Evolutionary conservation across 2,113 vertebrate species (phyloP).

Genomic region (Heloderma charlesbogerti): DNA sequence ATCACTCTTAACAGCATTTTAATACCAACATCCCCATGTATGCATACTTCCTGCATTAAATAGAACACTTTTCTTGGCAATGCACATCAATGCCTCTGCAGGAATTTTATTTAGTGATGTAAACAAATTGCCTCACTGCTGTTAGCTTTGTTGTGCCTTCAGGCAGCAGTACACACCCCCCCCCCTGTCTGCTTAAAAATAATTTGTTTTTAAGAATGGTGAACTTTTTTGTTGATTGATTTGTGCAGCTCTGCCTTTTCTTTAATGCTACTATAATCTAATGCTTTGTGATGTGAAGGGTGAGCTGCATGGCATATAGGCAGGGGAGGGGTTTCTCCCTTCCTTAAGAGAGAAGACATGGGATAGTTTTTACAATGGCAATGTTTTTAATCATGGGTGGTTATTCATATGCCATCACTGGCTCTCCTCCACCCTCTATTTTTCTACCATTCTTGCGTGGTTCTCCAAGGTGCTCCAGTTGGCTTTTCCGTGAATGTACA

Average conservation of each 20-base stretch:
- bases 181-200: slow-evolving; percentile 2
- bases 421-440: neutral
- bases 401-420: neutral
- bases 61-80: slow-evolving; percentile 16
- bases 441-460: neutral
- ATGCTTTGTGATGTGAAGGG: neutral
- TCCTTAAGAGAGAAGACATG: neutral
- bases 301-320: neutral
- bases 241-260: neutral
- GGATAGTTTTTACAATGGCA: neutral
- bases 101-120: slow-evolving; percentile 29
- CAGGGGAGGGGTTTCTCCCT: neutral
- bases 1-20: slow-evolving; percentile 24
- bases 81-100: slow-evolving; percentile 27
- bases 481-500: neutral
- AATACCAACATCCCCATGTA: slow-evolving; percentile 11
- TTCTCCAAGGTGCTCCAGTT: neutral
- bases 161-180: neutral
- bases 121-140: slow-evolving; percentile 31
- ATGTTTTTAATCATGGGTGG: neutral
- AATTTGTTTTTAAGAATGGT: neutral
- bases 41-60: slow-evolving; percentile 8
- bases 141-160: slow-evolving; percentile 28
- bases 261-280: neutral
- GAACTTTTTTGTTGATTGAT: neutral